These are phyloP conservation scores for Pseudochirops corinnae DNA, from an alignment of 2,797 vertebrate genomes.

Conservation along the genomic window DNA sequence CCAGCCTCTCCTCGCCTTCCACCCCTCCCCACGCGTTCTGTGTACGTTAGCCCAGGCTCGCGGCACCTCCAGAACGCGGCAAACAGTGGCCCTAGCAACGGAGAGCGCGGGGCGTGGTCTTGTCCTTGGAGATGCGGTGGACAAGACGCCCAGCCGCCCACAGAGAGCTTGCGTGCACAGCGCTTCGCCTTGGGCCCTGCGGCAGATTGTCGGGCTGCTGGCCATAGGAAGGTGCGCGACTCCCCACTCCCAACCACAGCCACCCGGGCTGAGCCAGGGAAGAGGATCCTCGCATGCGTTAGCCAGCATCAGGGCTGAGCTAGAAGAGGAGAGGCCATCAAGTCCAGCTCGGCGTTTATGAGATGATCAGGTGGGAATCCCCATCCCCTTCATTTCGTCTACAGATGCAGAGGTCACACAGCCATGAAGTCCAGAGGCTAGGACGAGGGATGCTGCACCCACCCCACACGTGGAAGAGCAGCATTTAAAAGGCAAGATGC, in stretches of 20 bases:
- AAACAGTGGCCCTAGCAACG: slow-evolving; percentile 75
- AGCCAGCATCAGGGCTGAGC: not conserved
- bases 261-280: not conserved
- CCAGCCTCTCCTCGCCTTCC: slow-evolving; percentile 1
- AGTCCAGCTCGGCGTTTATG: slow-evolving; percentile 46
- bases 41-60: slow-evolving; percentile 59
- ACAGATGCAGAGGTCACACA: not conserved
- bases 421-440: not conserved
- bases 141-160: not conserved
- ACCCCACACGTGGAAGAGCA: not conserved
- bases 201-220: not conserved
- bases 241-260: not conserved
- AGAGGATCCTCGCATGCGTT: not conserved
- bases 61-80: slow-evolving; percentile 60
- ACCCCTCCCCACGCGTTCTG: not conserved
- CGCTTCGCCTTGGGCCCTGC: not conserved
- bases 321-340: not conserved
- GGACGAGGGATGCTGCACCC: not conserved
- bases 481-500: not conserved
- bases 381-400: not conserved
- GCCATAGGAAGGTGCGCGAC: not conserved
- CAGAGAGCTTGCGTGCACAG: not conserved
- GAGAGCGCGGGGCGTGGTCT: slow-evolving; percentile 54
- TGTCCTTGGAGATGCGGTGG: slow-evolving; percentile 7
- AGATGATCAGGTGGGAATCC: not conserved